Evolutionary conservation across 2,888 invertebrate genomes (phyloP), one percentile per base, ranked within the genome.

Genomic region (Operophtera brumata): DNA sequence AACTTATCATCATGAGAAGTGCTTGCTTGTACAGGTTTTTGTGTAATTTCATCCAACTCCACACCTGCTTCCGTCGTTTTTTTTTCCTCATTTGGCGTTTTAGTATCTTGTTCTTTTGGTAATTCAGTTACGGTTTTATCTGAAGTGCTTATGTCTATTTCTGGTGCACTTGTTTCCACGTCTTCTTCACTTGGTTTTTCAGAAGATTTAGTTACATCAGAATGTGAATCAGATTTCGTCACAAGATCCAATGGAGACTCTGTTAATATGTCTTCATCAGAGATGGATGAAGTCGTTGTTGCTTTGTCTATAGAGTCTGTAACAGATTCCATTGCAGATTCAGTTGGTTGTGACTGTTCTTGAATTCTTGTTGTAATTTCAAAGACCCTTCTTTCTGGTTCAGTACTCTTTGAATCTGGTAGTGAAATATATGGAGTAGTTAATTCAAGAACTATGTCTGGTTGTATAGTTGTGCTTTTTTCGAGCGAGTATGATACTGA

Each of bases 371-470:
- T 53, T 30, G 51, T 50, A 34, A 47, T 50, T 25, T 57, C 57
- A 20, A 44, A 39, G 6, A n/a, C 8, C 42, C 6, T 32, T 56
- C 35, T 8, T 12, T 47, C 49, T 14, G 47, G 34, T 49, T 53
- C 37, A 25, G 53, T 58, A 20, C 30, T 44, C 30, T 47, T 48
- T 41, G 53, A 48, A 41, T 59, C 57, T 12, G 35, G 13, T 28
- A 32, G 28, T 32, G 30, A 43, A 44, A 40, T 10, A 8, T 56
- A 39, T 8, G 40, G 30, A 6, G 52, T 62, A 28, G 50, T 57
- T 11, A 40, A 10, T 26, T 59, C 54, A 45, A 30, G 12, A 36
- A 40, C 50, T 53, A 25, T 51, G 39, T 47, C 54, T 13, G 49
- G 28, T 41, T 36, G 47, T 34, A 37, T 25, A 47, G 36, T 44